Evolutionary conservation across 2,113 vertebrate species (phyloP).

Genomic region (Dicerorhinus sumatrensis): DNA sequence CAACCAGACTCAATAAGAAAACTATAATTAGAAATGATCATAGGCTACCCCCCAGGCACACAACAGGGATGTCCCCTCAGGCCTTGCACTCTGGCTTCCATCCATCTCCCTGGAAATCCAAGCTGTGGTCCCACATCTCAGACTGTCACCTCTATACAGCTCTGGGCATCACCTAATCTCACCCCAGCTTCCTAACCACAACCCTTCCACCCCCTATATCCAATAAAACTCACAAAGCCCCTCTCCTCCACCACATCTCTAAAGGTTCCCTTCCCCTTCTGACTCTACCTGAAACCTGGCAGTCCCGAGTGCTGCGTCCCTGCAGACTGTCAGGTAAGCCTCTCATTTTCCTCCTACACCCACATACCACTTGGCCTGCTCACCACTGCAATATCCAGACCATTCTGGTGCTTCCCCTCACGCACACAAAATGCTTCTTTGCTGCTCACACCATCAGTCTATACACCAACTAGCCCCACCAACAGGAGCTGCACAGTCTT

Average conservation of each 20-base stretch:
- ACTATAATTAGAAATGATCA: neutral
- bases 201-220: neutral
- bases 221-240: neutral
- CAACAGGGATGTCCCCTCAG: neutral
- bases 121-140: neutral
- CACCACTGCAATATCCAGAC: neutral
- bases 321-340: neutral
- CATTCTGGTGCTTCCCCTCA: neutral
- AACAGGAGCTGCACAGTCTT: neutral
- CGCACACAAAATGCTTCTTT: neutral
- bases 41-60: neutral
- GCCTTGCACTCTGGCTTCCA: neutral
- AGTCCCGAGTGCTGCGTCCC: neutral
- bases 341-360: neutral
- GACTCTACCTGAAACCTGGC: neutral
- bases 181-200: neutral
- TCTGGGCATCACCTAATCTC: neutral
- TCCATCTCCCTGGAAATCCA: neutral
- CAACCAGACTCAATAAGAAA: neutral
- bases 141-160: neutral
- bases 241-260: neutral
- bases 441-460: neutral
- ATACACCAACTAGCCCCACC: neutral
- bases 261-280: neutral
- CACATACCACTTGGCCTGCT: neutral